Evolutionary conservation across 2,797 vertebrate species (phyloP), one percentile per base, ranked within the genome.

Genomic region (Hypotaenidia philippensis): DNA sequence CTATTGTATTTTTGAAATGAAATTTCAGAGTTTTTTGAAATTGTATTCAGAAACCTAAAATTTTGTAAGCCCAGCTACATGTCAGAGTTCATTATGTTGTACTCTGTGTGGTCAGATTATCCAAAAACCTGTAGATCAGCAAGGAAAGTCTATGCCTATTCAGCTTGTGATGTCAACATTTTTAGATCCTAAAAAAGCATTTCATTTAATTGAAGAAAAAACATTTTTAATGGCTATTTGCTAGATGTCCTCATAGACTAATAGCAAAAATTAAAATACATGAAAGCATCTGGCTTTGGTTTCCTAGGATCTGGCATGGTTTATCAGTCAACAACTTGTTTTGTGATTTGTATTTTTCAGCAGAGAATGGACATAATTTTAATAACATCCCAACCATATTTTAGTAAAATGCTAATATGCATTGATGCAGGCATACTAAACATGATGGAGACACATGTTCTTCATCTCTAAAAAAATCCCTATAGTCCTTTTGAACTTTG

Each of bases 291-390:
- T 93, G 65, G 36, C 49, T 83, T 78, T 47, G 18, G 18, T 69
- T 94, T 86, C 50, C 65, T 32, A 56, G 61, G 22, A 78, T 89
- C 65, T 83, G 82, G 68, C 25, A n/a, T 11, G 20, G 18, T 52
- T 13, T 61, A 70, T n/a, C 25, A 77, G 34, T 65, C 87, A 95
- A 65, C 44, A 85, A 75, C 38, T 92, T 92, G 64, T 63, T 85
- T 85, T 77, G 18, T 1, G 11, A 75, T 86, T 80, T 72, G 40
- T 74, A 71, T 76, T 89, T 91, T 89, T 85, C 70, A 75, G 65
- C 31, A 88, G 84, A 68, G 41, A 77, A 93, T 75, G 22, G 36
- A 57, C 31, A 25, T 83, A 41, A 75, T 91, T 90, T 95, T 65
- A 81, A 55, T 50, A 66, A 8, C 23, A 72, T 45, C 34, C 47